Base-by-base conservation (phyloP, 2,113 vertebrate species). In the Prinia subflava region DNA sequence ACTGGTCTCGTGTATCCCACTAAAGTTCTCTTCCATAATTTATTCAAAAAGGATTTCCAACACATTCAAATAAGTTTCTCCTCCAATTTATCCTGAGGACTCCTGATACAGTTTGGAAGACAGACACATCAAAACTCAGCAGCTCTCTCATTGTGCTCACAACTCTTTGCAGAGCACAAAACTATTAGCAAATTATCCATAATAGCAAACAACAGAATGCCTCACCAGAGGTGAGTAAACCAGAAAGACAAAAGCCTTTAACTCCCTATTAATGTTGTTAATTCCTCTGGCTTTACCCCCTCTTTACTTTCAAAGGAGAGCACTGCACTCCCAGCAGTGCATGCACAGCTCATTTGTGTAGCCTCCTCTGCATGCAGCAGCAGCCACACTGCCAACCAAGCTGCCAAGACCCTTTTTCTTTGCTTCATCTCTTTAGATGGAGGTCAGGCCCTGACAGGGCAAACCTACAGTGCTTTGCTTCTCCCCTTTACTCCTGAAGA, bases 1-100 rank as follows among this genome's bases (percentile, higher is more conserved):
- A 87, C 8, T 65, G 7, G 23, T 33, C 30, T 44, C 56, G 25
- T 10, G 27, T 44, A 50, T 63, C 47, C 7, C 67, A 70, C 4
- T 55, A 22, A 49, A 75, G 35, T 16, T 80, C 8, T 77, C 50
- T 80, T 73, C 39, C 11, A 73, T 8, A 1, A 30, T 49, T 73
- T 71, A 70, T 92, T 69, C 44, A 64, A 91, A 90, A 87, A 49
- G 10, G 11, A 79, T 33, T 87, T 91, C 23, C 83, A 70, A 49
- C 28, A 87, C 82, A 79, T 39, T 68, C 22, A 79, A 81, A 73
- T 37, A 13, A 44, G 67, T 30, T 25, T 75, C n/a, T 91, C 25
- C 17, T 64, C 39, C 47, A 39, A 42, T 44, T 14, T 79, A 42
- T 9, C 42, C 44, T 73, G 25, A 84, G 42, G 27, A 68, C 18